Conservation (phyloP, 2,888 invertebrate species). For the Tenthredo notha region DNA sequence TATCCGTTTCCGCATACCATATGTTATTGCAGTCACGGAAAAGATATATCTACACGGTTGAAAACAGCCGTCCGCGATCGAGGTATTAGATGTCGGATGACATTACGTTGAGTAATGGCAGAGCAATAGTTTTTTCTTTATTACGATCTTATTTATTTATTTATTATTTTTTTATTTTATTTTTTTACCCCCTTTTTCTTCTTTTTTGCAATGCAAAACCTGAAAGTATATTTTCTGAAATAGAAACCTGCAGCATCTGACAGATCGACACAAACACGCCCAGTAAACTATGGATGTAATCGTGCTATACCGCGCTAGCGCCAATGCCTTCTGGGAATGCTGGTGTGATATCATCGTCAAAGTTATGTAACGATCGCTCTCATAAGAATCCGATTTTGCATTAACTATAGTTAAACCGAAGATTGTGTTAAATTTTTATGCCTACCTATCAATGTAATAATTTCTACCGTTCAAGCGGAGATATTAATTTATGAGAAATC, state of each 20-base stretch:
- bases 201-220: constrained; percentile 20
- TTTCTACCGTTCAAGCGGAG: background rate
- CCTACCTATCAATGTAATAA: background rate
- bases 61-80: constrained; percentile 24
- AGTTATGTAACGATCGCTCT: constrained; percentile 44
- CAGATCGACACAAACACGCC: constrained; percentile 17
- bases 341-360: constrained; percentile 40
- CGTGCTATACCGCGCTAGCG: background rate
- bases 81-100: constrained; percentile 48
- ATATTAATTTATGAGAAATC: constrained; percentile 1
- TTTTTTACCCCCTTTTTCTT: background rate
- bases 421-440: background rate
- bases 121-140: background rate
- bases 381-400: constrained; percentile 33
- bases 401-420: background rate
- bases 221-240: constrained; percentile 36
- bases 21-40: constrained; percentile 29
- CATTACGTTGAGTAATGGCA: constrained; percentile 45
- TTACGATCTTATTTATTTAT: background rate
- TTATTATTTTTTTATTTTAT: no score
- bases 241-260: constrained; percentile 16
- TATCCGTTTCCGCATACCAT: constrained; percentile 41
- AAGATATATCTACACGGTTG: constrained; percentile 22
- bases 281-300: constrained; percentile 29
- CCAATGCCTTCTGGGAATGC: constrained; percentile 38